phyloP scores from a whole-genome alignment of 2,888 invertebrate genomes.

The Tachystola acroxantha region DNA sequence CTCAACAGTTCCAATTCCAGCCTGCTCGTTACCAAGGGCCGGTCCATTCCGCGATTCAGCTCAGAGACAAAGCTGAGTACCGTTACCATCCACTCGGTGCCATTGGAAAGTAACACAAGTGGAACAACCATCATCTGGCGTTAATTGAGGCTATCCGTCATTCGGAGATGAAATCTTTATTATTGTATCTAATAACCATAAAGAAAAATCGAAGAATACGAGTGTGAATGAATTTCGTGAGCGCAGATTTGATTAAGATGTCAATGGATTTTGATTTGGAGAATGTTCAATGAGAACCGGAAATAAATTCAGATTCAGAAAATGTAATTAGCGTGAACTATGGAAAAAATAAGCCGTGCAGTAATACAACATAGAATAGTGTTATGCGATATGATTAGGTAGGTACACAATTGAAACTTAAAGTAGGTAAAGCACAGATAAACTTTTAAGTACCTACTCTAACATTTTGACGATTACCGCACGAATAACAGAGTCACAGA shows the following conservation, averaged over 20 bases:
- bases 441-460: no score
- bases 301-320: neutral
- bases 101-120: slow-evolving; percentile 62
- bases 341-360: neutral
- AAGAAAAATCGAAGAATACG: slow-evolving; percentile 14
- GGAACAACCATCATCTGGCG: slow-evolving; percentile 54
- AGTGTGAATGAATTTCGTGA: slow-evolving; percentile 8
- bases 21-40: slow-evolving; percentile 28
- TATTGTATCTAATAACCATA: slow-evolving; percentile 15
- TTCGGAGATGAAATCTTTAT: slow-evolving; percentile 36
- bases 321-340: neutral
- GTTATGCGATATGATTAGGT: no score
- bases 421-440: no score
- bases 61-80: slow-evolving; percentile 55
- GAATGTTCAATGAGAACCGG: neutral
- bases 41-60: slow-evolving; percentile 33
- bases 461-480: no score
- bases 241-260: slow-evolving; percentile 3
- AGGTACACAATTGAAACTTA: no score
- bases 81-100: slow-evolving; percentile 44
- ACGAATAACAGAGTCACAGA: no score
- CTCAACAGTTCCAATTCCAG: slow-evolving; percentile 15
- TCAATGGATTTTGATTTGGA: neutral
- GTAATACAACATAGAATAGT: no score
- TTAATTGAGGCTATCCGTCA: slow-evolving; percentile 53